phyloP scores from a whole-genome alignment of 2,113 vertebrate species.

The Ia io region DNA sequence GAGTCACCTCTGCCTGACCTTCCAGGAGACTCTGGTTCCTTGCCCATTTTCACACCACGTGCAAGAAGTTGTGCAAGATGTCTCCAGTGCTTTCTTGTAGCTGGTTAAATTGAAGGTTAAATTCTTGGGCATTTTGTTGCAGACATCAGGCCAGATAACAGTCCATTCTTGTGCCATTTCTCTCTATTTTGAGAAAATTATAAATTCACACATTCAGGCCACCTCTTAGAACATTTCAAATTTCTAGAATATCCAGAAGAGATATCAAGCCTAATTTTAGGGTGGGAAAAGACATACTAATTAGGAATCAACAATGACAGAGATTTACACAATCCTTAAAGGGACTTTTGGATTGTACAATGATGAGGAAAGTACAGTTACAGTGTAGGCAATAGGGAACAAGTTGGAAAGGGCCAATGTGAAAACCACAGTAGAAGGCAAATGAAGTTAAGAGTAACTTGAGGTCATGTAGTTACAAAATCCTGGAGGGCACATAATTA shows the following conservation, averaged over 20 bases:
- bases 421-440: not conserved
- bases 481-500: not conserved
- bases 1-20: not conserved
- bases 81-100: not conserved
- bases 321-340: not conserved
- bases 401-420: not conserved
- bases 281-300: not conserved
- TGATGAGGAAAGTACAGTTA: not conserved
- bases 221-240: not conserved
- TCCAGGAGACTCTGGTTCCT: not conserved
- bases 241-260: not conserved
- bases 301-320: not conserved
- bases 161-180: not conserved
- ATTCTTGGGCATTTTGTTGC: not conserved
- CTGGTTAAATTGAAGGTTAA: not conserved
- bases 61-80: not conserved
- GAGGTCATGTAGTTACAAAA: not conserved
- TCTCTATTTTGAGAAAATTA: not conserved
- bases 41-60: not conserved
- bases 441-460: conserved; percentile 8
- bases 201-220: not conserved
- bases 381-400: not conserved
- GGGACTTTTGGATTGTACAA: not conserved
- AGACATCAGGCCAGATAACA: not conserved
- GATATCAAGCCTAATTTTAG: not conserved